phyloP scores from a whole-genome alignment of 2,797 vertebrate genomes.

The Anguilla megastoma region DNA sequence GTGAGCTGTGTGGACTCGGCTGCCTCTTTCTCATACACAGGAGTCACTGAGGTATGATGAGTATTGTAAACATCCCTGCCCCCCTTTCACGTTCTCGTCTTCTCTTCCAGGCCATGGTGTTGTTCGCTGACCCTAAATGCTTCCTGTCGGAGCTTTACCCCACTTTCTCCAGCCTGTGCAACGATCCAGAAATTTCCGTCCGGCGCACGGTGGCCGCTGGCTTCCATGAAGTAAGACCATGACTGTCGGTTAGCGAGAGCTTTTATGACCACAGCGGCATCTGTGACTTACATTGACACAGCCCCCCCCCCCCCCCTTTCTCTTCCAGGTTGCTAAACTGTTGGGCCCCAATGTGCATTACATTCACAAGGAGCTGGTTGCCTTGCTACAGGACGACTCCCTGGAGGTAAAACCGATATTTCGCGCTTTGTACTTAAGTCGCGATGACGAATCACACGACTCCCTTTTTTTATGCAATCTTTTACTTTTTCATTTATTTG shows the following conservation, averaged over 20 bases:
- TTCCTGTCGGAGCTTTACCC: slow-evolving; percentile 88
- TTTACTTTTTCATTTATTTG: background rate
- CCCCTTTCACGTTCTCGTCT: slow-evolving; percentile 3
- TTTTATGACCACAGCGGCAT: background rate
- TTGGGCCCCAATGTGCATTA: slow-evolving; percentile 83
- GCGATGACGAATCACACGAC: too few relatives aligned
- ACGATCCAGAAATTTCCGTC: slow-evolving; percentile 88
- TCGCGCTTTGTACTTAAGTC: background rate
- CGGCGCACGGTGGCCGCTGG: slow-evolving; percentile 84
- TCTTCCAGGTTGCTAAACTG: slow-evolving; percentile 85
- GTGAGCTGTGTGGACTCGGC: background rate
- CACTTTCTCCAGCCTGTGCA: slow-evolving; percentile 88
- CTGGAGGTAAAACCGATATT: slow-evolving; percentile 79
- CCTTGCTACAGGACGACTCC: slow-evolving; percentile 87
- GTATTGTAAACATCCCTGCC: background rate
- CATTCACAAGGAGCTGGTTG: slow-evolving; percentile 88
- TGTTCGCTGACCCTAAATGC: slow-evolving; percentile 87
- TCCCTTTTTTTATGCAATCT: background rate
- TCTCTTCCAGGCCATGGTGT: slow-evolving; percentile 82
- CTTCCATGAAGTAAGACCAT: slow-evolving; percentile 87
- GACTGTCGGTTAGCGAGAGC: background rate
- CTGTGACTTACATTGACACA: slow-evolving; percentile 1
- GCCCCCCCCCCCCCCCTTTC: slow-evolving; percentile 20
- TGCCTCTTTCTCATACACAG: background rate
- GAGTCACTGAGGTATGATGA: background rate